Evolutionary conservation across 2,113 vertebrate species (phyloP), one percentile per base, ranked within the genome.

Genomic region (Climacteris rufus): DNA sequence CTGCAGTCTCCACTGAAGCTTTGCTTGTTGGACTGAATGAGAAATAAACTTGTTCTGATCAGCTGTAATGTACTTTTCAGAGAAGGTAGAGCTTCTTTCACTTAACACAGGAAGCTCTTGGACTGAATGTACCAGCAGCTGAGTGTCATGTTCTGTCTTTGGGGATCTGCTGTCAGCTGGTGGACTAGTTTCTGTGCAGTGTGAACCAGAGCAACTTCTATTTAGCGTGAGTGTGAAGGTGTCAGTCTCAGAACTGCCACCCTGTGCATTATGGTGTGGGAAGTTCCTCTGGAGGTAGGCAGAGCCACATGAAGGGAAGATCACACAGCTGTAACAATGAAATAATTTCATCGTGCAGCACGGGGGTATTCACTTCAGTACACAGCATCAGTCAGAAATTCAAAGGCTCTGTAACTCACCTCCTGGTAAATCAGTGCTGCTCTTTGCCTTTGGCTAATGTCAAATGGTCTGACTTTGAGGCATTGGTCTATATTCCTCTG

Each of bases 211-310:
- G 37, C 27, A 77, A 35, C 22, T 16, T 56, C 4, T 1, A 17
- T 28, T 72, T 49, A 53, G 53, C 10, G 49, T 90, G 28, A 31
- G 30, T 15, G 4, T 15, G 19, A 31, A 80, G 75, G n/a, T 72
- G 22, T 3, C 54, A 71, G 37, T 49, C 70, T 76, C 57, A 49
- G n/a, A 87, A 27, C 20, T 52, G 42, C 40, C 21, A 6, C 18
- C 10, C 6, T 49, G 23, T 49, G 22, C 45, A 23, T 35, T 0
- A 5, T 2, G 1, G 11, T 42, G 17, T 42, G 60, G 53, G 22
- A 71, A 47, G 4, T 75, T 44, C 40, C 81, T 74, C 50, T 37
- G n/a, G 60, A 77, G 25, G 18, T 13, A 56, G 56, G 27, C 68
- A 65, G 33, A 86, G 39, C 28, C 44, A 47, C 37, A 4, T 9